Evolutionary conservation across 2,888 invertebrate genomes (phyloP), one percentile per base, ranked within the genome.

Genomic region (Rhodophaea formosa): DNA sequence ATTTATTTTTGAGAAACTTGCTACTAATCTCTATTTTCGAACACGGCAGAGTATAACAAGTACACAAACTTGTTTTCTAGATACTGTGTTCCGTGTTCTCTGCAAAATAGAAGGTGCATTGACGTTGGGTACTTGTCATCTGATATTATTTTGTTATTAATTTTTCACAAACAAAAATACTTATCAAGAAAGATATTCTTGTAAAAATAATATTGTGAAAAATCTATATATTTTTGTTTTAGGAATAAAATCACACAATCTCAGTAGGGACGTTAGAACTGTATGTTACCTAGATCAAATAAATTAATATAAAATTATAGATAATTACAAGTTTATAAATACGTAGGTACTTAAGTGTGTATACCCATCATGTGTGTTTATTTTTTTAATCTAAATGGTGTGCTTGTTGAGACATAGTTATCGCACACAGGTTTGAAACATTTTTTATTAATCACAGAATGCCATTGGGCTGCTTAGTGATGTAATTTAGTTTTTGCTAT

Each of bases 201-300:
- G 39, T 39, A 39, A 39, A 39, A n/a, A 39, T n/a, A 12, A 39
- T 12, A 39, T 3, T 39, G n/a, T 39, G 39, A 12, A 39, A n/a
- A 39, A 39, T 39, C 12, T 39, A 2, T 39, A n/a, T 39, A 23
- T 59, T 58, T 32, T 55, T 12, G n/a, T 15, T 59, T 53, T 23
- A 44, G 12, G 10, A 32, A 54, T 29, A 45, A 8, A 52, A n/a
- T 32, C 16, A 45, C 29, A 45, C n/a, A 58, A 51, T 61, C 57
- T 60, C 56, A 15, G 56, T 62, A 64, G 60, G 43, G 53, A 60
- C 59, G 49, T 35, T 57, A 35, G 46, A 59, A 59, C 53, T 67
- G 60, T 75, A 72, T 75, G 74, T 70, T 74, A 72, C 77, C 74
- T 84, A 87, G 88, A 88, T 88, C 88, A 88, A 88, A 88, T 86